Base-by-base conservation (phyloP, 2,888 invertebrate genomes). In the Diplazon laetatorius region DNA sequence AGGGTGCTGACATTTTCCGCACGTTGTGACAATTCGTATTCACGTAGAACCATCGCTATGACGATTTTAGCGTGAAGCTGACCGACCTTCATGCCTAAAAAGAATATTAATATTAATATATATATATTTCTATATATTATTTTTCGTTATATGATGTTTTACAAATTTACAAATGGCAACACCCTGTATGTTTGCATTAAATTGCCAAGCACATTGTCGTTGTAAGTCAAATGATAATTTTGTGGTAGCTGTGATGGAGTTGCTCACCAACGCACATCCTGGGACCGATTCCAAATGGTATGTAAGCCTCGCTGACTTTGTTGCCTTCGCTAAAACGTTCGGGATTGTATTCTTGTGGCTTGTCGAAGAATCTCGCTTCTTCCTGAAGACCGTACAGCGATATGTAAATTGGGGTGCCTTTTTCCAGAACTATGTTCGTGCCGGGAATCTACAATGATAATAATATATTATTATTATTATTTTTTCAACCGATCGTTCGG, bases 51-150 rank as follows among this genome's bases (percentile, higher is more conserved):
- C 81, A 86, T 78, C 0, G 85, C 84, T 37, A 89, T 55, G 0
- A 89, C 87, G 0, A 88, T 84, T 80, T 88, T 88, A 0, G 87
- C 86, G 25, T 89, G 89, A 6, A 89, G 76, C n/a, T 87, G 84
- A 1, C 88, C 89, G 12, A 85, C 84, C 70, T 85, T 87, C 82
- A 84, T 84, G 8, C 87, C 87, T 87, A 52, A 12, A 70, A 73
- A 6, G 50, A 14, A 57, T 59, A n/a, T n/a, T n/a, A n/a, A n/a
- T n/a, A n/a, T n/a, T n/a, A n/a, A n/a, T n/a, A n/a, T n/a, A n/a
- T n/a, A n/a, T n/a, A n/a, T n/a, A n/a, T n/a, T n/a, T n/a, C n/a
- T n/a, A n/a, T n/a, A n/a, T n/a, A n/a, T n/a, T n/a, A n/a, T n/a
- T n/a, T n/a, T n/a, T n/a, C n/a, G n/a, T n/a, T n/a, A n/a, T n/a